These are phyloP conservation scores for Myotis planiceps DNA, from an alignment of 2,797 vertebrate genomes.

Conservation along the genomic window DNA sequence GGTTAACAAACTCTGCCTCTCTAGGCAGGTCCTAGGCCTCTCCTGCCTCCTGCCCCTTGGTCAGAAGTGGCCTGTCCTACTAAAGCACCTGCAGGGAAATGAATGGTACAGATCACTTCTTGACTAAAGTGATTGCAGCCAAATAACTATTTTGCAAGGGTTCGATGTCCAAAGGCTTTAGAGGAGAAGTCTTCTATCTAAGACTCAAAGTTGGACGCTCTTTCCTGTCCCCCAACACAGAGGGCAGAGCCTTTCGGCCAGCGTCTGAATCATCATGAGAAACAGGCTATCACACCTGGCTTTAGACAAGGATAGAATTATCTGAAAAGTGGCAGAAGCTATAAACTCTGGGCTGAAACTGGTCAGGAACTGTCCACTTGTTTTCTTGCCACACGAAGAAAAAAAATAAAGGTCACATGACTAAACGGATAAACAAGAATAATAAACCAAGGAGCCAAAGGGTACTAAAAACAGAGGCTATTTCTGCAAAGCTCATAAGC, in stretches of 20 bases:
- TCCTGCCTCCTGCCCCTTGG: background rate
- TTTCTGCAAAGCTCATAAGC: constrained; percentile 59
- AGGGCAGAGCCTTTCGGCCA: background rate
- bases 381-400: background rate
- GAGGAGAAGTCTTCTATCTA: background rate
- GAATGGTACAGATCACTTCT: background rate
- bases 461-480: constrained; percentile 12
- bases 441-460: background rate
- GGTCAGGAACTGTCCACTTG: background rate
- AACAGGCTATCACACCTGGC: background rate
- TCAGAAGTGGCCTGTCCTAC: background rate
- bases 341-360: background rate
- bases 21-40: background rate
- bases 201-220: background rate
- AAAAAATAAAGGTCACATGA: background rate
- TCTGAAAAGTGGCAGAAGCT: background rate
- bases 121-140: background rate
- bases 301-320: background rate
- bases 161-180: background rate
- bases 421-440: background rate
- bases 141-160: background rate
- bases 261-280: background rate
- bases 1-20: no score
- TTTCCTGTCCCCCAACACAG: background rate
- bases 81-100: background rate